Evolutionary conservation across 2,113 vertebrate genomes (phyloP), one percentile per base, ranked within the genome.

Genomic region (Psittacus erithacus): DNA sequence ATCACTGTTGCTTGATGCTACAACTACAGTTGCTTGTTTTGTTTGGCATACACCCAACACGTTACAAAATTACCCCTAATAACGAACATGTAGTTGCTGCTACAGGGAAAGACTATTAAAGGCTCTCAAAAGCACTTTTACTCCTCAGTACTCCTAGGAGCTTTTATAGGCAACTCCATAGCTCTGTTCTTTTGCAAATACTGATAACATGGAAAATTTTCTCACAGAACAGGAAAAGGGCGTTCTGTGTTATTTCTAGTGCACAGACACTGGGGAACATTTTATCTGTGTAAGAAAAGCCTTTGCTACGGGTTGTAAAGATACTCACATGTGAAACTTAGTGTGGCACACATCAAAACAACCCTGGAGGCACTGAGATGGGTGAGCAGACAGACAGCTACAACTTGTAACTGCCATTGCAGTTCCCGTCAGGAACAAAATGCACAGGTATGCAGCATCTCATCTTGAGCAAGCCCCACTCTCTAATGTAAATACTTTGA

Each of bases 161-260:
- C 41, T 74, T 10, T 31, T 9, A 9, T 12, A 50, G 65, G 38
- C 33, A 31, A n/a, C 28, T 49, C 50, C 6, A 14, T 38, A 6
- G 10, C 22, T 82, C n/a, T 88, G 68, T 25, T 74, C 91, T 90
- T 68, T 41, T 22, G 27, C 39, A 38, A 60, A 24, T 3, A 19
- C 71, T 76, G 82, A 16, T 67, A 53, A 44, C 19, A 11, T 2
- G 59, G 74, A 87, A 65, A 65, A 46, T 43, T 20, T 46, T 47
- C 81, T 86, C 57, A 31, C 2, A 1, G 47, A 65, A 52, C 39
- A 94, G 92, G 92, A 96, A 97, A 93, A 92, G 78, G 57, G 91
- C 2, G 62, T n/a, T 73, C 35, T 25, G 2, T 67, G 59, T 62
- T 67, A 59, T 86, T 94, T 79, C 78, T 52, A 90, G 59, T 3